Evolutionary conservation across 2,888 invertebrate genomes (phyloP).

Genomic region (Pachymerium ferrugineum): DNA sequence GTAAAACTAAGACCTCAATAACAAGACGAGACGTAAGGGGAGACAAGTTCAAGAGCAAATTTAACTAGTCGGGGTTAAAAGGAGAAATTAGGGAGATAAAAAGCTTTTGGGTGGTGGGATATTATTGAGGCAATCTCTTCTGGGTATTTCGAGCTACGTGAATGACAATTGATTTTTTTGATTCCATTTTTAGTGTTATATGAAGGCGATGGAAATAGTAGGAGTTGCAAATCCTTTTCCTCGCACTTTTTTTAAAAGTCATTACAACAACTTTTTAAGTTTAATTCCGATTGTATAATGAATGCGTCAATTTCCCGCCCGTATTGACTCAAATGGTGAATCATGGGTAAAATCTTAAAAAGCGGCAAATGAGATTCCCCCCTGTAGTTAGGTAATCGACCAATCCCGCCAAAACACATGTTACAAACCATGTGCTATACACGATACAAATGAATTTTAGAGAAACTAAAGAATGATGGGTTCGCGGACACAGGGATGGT

Average conservation of each 20-base stretch:
- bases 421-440: conserved; percentile 31
- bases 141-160: neutral
- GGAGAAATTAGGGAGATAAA: neutral
- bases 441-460: neutral
- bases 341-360: neutral
- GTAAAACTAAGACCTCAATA: conserved; percentile 20
- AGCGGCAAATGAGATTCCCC: neutral
- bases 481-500: neutral
- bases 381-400: neutral
- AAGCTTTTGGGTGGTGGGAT: neutral
- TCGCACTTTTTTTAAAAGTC: too few species aligned
- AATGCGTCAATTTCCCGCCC: neutral
- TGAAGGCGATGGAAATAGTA: neutral
- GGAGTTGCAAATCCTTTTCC: neutral
- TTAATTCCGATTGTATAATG: neutral
- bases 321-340: neutral
- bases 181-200: neutral
- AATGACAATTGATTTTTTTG: neutral
- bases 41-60: conserved; percentile 3
- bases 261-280: neutral
- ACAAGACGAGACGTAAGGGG: neutral
- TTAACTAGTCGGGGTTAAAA: neutral
- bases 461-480: neutral
- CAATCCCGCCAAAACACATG: conserved; percentile 24
- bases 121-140: too few species aligned